Conservation (phyloP, 2,797 vertebrate genomes). For the Thaleichthys pacificus region DNA sequence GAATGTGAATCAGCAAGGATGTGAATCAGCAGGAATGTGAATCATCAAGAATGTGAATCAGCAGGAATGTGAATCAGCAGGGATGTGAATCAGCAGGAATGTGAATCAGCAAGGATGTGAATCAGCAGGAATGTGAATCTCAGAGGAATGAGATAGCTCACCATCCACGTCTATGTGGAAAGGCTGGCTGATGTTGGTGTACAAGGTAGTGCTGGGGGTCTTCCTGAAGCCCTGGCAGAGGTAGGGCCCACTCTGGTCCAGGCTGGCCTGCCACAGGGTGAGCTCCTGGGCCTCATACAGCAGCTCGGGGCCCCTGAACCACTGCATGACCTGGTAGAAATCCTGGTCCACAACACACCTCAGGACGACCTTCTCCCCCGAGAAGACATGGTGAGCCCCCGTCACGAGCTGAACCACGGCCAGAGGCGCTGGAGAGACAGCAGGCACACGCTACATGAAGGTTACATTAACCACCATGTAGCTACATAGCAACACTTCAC, state of each 20-base stretch:
- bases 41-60: no score
- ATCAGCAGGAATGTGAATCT: no score
- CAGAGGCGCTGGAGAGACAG: background rate
- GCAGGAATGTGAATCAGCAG: no score
- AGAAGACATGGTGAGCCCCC: conserved; percentile 49
- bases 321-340: conserved; percentile 50
- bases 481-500: background rate
- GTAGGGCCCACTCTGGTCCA: conserved; percentile 53
- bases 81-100: no score
- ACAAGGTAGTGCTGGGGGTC: background rate
- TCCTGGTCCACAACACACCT: conserved; percentile 50
- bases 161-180: conserved; percentile 61
- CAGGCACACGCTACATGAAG: background rate
- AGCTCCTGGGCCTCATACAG: background rate
- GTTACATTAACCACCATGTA: no score
- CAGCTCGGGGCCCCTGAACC: conserved; percentile 54
- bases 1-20: no score
- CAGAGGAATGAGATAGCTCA: conserved; percentile 33
- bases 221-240: conserved; percentile 59
- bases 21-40: no score
- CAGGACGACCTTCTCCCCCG: conserved; percentile 50
- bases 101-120: no score
- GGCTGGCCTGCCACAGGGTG: conserved; percentile 7
- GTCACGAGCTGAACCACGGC: conserved; percentile 35
- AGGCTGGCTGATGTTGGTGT: conserved; percentile 50